Base-by-base conservation (phyloP, 2,888 invertebrate genomes). In the Acholoe squamosa region DNA sequence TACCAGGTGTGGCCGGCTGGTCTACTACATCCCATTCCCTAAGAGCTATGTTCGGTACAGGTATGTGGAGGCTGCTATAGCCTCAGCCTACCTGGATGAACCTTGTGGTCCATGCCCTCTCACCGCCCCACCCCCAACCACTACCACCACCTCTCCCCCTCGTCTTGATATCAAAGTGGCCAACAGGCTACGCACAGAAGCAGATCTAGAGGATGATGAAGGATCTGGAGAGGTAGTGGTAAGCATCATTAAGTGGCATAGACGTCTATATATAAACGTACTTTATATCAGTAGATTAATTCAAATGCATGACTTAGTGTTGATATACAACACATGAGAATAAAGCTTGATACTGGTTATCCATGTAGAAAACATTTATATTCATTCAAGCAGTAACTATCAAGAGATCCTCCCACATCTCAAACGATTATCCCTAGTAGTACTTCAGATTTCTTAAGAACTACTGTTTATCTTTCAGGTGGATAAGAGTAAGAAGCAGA, bases 21-120 rank as follows among this genome's bases (percentile, higher is more conserved):
- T 88, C 3, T 91, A 91, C 56, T 89, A 90, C 84, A 77, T 91
- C n/a, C 90, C 91, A n/a, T 90, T 90, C 80, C 91, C 91, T 0
- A 90, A 90, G 25, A 91, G 91, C 84, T 89, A 80, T 67, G 56
- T 90, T 19, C 54, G 86, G 0, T 89, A 88, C n/a, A 52, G 91
- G 7, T 89, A 61, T 25, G 90, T 90, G 54, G 90, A 90, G 71
- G 90, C 84, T 34, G 84, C 90, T n/a, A 84, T 90, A 19, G 52
- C 31, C 43, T 90, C 90, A 16, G 71, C 90, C 0, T 90, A 90
- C 56, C n/a, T 61, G 25, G 86, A 90, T n/a, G 67, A 90, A 12
- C 90, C 90, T 0, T 90, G 90, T 84, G 90, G 90, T 0, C 61
- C 90, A 0, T 80, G 90, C 61, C 61, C 61, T 7, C 28, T 14